Base-by-base conservation (phyloP, 2,797 vertebrate species). In the Enteromius afrohamiltoni region DNA sequence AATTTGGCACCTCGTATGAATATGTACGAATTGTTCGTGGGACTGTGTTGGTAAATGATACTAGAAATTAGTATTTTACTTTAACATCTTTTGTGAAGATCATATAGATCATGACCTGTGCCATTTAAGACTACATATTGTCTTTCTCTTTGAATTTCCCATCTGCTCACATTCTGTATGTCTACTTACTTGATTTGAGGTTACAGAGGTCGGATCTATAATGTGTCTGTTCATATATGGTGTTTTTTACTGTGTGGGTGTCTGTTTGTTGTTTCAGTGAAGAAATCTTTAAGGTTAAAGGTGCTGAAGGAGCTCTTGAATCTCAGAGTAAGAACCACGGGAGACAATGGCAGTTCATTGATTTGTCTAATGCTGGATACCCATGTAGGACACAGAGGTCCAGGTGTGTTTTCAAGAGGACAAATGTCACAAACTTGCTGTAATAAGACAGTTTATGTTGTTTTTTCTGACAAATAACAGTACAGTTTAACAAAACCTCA, bases 331-430 rank as follows among this genome's bases (percentile, higher is more conserved):
- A 47, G 26, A 7, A 29, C 14, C 21, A 65, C 0, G 29, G 9
- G 55, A 34, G 51, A 21, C 65, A 37, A 40, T 65, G 80, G 16
- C 55, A 74, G 13, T 65, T 19, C 29, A 82, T 82, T 65, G 80
- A 82, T 82, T 82, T 49, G 42, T 82, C 60, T 53, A 82, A 65
- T 51, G 45, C 80, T 65, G 49, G 49, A 19, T 29, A 26, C 47
- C 21, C 29, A 53, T 80, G 51, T 60, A n/a, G 68, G 68, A 80
- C 40, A 40, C 16, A 64, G 16, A 65, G 42, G 26, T 82, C 40
- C 26, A 47, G 8, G n/a, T 60, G 23, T 6, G 19, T 64, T 64
- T 81, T 73, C 42, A 49, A 62, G 49, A 71, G 23, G 51, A 29
- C n/a, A 80, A 80, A 55, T 23, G 34, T n/a, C 16, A 37, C 13